Percentiles rank a stretch among this genome's conserved stretches.
Evolutionary conservation across 2,113 vertebrate species (phyloP).

Genomic region (Falco punctatus): DNA sequence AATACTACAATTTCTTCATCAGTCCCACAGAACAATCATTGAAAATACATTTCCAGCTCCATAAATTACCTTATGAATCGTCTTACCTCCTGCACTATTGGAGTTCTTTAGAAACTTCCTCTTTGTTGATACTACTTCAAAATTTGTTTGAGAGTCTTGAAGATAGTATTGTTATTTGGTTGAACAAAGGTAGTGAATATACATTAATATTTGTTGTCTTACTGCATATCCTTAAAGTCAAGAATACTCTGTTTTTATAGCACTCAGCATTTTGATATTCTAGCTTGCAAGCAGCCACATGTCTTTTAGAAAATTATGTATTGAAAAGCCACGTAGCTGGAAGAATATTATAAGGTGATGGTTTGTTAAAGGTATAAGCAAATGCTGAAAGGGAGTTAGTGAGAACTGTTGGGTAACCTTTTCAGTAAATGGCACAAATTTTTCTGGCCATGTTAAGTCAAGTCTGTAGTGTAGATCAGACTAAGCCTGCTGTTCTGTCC

Average conservation of each 20-base stretch:
- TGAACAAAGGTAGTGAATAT: background rate
- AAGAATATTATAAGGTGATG: background rate
- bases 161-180: background rate
- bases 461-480: background rate
- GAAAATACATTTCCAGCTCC: background rate
- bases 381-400: background rate
- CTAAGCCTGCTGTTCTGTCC: background rate
- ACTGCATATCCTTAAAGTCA: background rate
- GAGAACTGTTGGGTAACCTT: background rate
- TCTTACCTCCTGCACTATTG: background rate
- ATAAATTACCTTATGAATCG: background rate
- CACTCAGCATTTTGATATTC: background rate
- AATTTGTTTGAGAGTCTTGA: background rate
- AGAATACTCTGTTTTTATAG: background rate
- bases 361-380: background rate
- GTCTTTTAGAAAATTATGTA: background rate
- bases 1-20: background rate
- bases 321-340: background rate
- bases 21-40: background rate
- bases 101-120: background rate
- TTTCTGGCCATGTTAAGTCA: background rate
- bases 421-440: rapidly evolving
- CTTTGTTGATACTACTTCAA: background rate
- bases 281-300: background rate
- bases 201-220: background rate